Evolutionary conservation across 2,113 vertebrate species (phyloP).

Genomic region (Tor tambroides): DNA sequence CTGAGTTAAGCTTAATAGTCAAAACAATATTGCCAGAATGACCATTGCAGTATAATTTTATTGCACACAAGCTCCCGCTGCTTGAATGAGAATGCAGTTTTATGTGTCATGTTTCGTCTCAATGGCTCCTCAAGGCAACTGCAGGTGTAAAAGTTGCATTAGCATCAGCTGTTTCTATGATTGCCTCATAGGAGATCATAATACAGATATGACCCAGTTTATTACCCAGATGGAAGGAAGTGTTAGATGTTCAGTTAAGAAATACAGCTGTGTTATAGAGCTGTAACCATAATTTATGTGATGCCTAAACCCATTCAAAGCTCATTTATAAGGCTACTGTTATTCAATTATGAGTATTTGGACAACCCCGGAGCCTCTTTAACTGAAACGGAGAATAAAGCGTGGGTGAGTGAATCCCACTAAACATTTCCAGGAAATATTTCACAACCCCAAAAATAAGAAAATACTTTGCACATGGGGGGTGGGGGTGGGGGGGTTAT

Average conservation of each 20-base stretch:
- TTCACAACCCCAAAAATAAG: neutral
- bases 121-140: neutral
- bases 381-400: neutral
- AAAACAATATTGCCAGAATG: slow-evolving; percentile 35
- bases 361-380: neutral
- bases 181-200: slow-evolving; percentile 25
- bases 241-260: slow-evolving; percentile 16
- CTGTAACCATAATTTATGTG: slow-evolving; percentile 19
- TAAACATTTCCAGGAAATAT: neutral
- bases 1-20: slow-evolving; percentile 38
- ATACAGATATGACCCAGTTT: slow-evolving; percentile 29
- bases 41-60: slow-evolving; percentile 13
- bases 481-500: fast-evolving
- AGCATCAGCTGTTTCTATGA: slow-evolving; percentile 23
- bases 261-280: slow-evolving; percentile 1
- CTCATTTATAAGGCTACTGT: neutral
- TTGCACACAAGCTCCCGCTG: neutral
- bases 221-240: slow-evolving; percentile 22
- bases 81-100: slow-evolving; percentile 22
- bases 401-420: neutral
- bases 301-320: slow-evolving; percentile 11
- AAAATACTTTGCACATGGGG: neutral
- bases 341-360: slow-evolving; percentile 10
- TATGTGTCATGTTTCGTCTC: neutral
- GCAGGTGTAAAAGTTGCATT: slow-evolving; percentile 22